A percentile compares a stretch with the other conserved stretches of the same genome.
These are phyloP conservation scores for Podarcis raffonei DNA, from an alignment of 2,113 vertebrate species.

Conservation along the genomic window DNA sequence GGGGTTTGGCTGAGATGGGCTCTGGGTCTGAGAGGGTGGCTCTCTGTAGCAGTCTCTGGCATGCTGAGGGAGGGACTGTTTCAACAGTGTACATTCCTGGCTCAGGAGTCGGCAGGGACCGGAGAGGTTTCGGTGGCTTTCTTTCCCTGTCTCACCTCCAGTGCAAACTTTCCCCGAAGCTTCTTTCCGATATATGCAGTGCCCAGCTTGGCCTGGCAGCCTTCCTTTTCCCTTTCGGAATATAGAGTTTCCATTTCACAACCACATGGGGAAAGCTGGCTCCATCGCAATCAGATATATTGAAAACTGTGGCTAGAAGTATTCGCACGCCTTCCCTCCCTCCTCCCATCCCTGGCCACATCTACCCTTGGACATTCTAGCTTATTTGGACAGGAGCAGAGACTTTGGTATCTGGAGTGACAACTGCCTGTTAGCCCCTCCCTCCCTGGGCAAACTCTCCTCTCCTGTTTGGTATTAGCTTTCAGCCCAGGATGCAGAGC, in stretches of 20 bases:
- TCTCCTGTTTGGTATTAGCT: background rate
- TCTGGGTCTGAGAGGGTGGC: no score
- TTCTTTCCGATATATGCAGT: background rate
- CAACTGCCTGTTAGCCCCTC: background rate
- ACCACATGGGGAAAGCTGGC: background rate
- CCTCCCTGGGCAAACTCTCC: background rate
- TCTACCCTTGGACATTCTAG: background rate
- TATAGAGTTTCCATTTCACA: background rate
- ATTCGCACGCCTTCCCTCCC: background rate
- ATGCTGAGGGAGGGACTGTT: background rate
- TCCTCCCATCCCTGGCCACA: background rate
- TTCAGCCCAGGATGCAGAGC: background rate
- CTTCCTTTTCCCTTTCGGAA: background rate
- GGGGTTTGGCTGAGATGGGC: no score
- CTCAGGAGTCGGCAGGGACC: background rate
- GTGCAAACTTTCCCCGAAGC: background rate
- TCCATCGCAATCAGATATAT: background rate
- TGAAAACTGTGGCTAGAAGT: background rate
- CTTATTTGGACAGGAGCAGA: background rate
- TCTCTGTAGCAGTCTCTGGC: background rate
- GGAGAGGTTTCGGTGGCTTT: background rate
- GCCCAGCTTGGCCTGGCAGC: background rate
- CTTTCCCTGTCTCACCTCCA: background rate
- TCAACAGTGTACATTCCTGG: background rate
- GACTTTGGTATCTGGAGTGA: background rate